phyloP scores from a whole-genome alignment of 2,888 invertebrate genomes.

The Netelia fuscicornis region DNA sequence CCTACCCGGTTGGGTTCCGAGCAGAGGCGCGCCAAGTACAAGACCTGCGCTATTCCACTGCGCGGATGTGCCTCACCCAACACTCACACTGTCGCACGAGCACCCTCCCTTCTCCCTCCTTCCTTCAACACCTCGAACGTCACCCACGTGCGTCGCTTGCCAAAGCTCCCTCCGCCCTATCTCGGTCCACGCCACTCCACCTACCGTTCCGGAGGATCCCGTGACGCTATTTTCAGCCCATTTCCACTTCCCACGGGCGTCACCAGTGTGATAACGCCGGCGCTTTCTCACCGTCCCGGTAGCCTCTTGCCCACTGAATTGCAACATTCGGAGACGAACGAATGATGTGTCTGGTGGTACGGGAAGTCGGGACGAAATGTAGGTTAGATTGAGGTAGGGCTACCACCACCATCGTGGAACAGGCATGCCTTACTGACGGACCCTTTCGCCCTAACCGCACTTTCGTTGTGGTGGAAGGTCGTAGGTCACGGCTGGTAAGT shows the following conservation, averaged over 20 bases:
- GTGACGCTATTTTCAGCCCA: slow-evolving; percentile 70
- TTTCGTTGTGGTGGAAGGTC: slow-evolving; percentile 47
- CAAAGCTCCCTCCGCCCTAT: slow-evolving; percentile 20
- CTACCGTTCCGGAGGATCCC: slow-evolving; percentile 33
- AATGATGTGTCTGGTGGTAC: slow-evolving; percentile 17
- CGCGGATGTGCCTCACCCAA: slow-evolving; percentile 44
- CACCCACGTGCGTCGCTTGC: slow-evolving; percentile 28
- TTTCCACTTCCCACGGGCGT: slow-evolving; percentile 65
- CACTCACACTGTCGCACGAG: slow-evolving; percentile 64
- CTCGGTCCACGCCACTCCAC: slow-evolving; percentile 13
- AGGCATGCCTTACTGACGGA: slow-evolving; percentile 14
- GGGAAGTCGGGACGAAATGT: slow-evolving; percentile 29
- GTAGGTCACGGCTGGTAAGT: slow-evolving; percentile 58
- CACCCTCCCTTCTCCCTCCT: slow-evolving; percentile 2
- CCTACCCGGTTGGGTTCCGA: slow-evolving; percentile 35
- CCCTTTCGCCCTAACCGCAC: slow-evolving; percentile 45
- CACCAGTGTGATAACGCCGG: slow-evolving; percentile 37
- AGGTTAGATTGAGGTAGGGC: slow-evolving; percentile 64
- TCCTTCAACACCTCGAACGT: slow-evolving; percentile 24
- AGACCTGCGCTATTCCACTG: slow-evolving; percentile 56
- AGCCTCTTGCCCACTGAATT: slow-evolving; percentile 23
- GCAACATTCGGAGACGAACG: slow-evolving; percentile 38
- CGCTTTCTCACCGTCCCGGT: slow-evolving; percentile 46
- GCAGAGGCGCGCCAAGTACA: slow-evolving; percentile 53
- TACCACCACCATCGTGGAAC: slow-evolving; percentile 1